A percentile compares a stretch with the other conserved stretches of the same genome.
phyloP scores from a whole-genome alignment of 2,888 invertebrate species.

The Slavum lentiscoides region DNA sequence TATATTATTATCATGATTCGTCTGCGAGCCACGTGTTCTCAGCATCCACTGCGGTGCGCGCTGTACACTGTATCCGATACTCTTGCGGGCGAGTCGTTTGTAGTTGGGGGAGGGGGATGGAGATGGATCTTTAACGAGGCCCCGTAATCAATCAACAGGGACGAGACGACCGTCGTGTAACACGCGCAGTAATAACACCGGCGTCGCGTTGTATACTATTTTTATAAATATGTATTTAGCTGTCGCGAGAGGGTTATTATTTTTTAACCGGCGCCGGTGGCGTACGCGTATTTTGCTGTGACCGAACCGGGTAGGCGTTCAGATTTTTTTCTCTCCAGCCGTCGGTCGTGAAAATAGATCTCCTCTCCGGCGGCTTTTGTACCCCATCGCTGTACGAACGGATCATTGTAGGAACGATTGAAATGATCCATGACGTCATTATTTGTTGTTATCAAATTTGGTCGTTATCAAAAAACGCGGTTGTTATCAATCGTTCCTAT shows the following conservation, averaged over 20 bases:
- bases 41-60: not conserved
- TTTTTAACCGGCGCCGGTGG: not conserved
- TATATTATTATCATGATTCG: constrained; percentile 31
- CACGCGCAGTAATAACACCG: not conserved
- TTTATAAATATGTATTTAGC: not conserved
- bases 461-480: too few relatives aligned
- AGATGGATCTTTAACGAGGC: constrained; percentile 39
- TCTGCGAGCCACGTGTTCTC: constrained; percentile 49
- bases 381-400: too few relatives aligned
- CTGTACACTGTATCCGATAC: not conserved
- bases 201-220: not conserved
- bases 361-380: too few relatives aligned
- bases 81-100: not conserved
- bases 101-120: not conserved
- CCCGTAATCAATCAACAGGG: constrained; percentile 47
- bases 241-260: constrained; percentile 9
- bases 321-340: not conserved
- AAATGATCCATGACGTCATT: too few relatives aligned
- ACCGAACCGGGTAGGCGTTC: not conserved
- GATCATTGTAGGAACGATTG: too few relatives aligned
- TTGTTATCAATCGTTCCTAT: too few relatives aligned
- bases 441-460: too few relatives aligned
- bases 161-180: constrained; percentile 5
- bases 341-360: not conserved
- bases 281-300: not conserved